Percentiles rank a stretch among this genome's conserved stretches.
Evolutionary conservation across 2,113 vertebrate genomes (phyloP).

Genomic region (Dinomys branickii): DNA sequence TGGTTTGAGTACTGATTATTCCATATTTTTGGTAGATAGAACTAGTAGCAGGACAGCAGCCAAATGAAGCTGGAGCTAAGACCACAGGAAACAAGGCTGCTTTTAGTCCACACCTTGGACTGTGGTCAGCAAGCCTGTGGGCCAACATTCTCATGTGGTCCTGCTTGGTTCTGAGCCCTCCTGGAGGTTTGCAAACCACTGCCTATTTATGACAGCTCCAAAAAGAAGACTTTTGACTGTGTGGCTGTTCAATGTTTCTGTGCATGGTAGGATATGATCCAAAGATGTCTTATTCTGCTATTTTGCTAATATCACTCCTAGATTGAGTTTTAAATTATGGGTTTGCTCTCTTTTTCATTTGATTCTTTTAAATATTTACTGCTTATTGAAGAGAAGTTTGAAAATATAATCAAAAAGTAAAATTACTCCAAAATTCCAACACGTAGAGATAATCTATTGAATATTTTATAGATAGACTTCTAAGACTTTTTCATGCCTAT

Average conservation of each 20-base stretch:
- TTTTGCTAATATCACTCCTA: background rate
- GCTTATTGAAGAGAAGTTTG: background rate
- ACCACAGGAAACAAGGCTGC: background rate
- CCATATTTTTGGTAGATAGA: background rate
- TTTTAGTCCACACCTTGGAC: background rate
- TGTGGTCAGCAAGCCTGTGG: background rate
- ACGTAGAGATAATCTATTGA: background rate
- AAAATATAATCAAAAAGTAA: conserved; percentile 43
- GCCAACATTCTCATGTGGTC: background rate
- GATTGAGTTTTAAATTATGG: background rate
- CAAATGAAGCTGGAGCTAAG: background rate
- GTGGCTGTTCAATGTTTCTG: background rate
- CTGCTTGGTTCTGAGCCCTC: background rate
- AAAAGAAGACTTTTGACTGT: background rate
- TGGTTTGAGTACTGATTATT: background rate
- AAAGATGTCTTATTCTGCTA: background rate
- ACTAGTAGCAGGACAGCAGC: background rate
- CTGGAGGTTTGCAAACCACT: background rate
- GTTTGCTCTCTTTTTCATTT: conserved; percentile 25
- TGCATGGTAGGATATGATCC: no score
- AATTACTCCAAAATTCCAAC: background rate
- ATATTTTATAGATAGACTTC: background rate
- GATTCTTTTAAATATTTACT: conserved; percentile 12
- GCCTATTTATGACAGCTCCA: background rate
- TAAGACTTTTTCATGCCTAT: background rate